Base-by-base conservation (phyloP, 2,113 vertebrate genomes). In the Lepidothrix coronata region DNA sequence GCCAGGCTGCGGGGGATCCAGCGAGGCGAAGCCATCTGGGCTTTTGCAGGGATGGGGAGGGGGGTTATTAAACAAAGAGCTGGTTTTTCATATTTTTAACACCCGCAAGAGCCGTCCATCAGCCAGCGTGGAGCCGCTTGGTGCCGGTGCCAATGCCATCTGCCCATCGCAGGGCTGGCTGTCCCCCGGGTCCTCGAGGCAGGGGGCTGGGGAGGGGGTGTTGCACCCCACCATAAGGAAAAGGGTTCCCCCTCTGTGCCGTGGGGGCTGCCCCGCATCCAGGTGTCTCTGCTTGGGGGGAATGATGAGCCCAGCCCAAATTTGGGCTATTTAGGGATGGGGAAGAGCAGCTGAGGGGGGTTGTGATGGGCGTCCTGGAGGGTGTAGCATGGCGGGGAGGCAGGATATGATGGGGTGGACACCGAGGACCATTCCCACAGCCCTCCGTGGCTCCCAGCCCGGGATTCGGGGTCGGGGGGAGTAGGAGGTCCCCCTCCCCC, bases 11-110 rank as follows among this genome's bases (percentile, higher is more conserved):
- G 35, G 80, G 89, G 89, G 79, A 71, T 71, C 66, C 11, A 1
- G 75, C 14, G 41, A 88, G 88, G 74, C 4, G 19, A 91, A 94
- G 90, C 96, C 96, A 95, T 94, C 95, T 96, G 95, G 96, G 90
- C 77, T 87, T 81, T 71, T 3, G 7, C 3, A 16, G 44, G 21
- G 70, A 52, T 4, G 48, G 65, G 70, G 88, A 63, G 51, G 87
- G 73, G 95, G 68, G 72, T 23, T 89, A 75, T 87, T 87, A 77
- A 85, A 96, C 95, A 96, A 96, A 95, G 95, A 94, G 68, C 27
- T 44, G 35, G 6, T 27, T 52, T 67, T 54, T 58, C 11, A 48
- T 63, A 80, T 91, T 93, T 95, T 94, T 93, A 87, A 93, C 86
- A 52, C 93, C 39, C 7, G 3, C 33, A 12, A 81, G 89, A 87